Conservation (phyloP, 2,113 vertebrate species). For the Leptosomus discolor region DNA sequence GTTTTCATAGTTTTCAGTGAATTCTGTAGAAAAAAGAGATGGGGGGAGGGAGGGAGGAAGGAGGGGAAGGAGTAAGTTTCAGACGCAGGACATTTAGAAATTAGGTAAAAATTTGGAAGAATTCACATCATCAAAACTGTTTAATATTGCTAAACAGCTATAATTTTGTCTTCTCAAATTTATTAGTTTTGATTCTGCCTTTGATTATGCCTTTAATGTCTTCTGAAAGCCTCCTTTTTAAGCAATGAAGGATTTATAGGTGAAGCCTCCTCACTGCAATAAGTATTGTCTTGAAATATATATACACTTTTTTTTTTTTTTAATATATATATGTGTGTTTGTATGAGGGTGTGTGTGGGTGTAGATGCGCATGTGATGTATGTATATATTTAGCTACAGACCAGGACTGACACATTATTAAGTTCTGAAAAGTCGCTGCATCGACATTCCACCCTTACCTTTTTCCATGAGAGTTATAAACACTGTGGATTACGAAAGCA, state of each 20-base stretch:
- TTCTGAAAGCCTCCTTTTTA: not conserved
- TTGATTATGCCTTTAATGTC: not conserved
- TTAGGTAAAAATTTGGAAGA: not conserved
- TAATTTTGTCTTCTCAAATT: not conserved
- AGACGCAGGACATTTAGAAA: not conserved
- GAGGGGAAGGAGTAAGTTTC: not conserved
- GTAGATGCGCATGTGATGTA: not conserved
- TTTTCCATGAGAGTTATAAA: not conserved
- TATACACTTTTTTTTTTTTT: not conserved
- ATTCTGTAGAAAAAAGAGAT: not conserved
- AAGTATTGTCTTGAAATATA: not conserved
- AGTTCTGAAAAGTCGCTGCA: not conserved
- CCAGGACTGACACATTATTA: not conserved
- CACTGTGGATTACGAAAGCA: not conserved
- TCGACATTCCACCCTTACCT: not conserved
- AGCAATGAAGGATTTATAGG: not conserved
- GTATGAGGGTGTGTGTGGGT: too few relatives aligned
- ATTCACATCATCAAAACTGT: not conserved
- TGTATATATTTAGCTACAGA: not conserved
- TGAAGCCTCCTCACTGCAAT: not conserved
- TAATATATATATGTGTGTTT: too few relatives aligned
- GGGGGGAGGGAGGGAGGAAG: fast-evolving
- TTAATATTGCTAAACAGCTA: not conserved
- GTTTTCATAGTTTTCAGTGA: not conserved
- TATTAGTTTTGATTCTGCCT: not conserved